A percentile compares a stretch with the other conserved stretches of the same genome.
phyloP scores from a whole-genome alignment of 2,797 vertebrate species.

The Enoplosus armatus region DNA sequence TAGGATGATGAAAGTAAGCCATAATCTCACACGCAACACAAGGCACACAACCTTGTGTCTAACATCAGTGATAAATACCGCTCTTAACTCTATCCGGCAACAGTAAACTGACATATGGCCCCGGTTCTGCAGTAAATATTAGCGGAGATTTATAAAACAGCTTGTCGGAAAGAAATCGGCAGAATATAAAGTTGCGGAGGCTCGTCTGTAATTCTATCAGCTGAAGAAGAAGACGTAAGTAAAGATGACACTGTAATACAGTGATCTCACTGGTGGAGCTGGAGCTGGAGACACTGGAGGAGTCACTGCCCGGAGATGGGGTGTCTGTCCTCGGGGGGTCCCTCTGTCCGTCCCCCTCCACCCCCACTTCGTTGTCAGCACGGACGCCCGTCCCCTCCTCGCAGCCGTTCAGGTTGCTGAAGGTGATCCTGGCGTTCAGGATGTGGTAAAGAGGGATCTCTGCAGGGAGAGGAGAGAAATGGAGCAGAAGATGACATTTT shows the following conservation, averaged over 20 bases:
- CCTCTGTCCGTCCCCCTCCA: constrained; percentile 75
- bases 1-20: constrained; percentile 25
- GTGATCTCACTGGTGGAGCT: constrained; percentile 91
- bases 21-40: constrained; percentile 8
- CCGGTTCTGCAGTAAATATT: background rate
- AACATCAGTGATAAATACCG: constrained; percentile 9
- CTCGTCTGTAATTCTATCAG: background rate
- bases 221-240: background rate
- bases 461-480: constrained; percentile 65
- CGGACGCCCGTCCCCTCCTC: constrained; percentile 86
- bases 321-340: constrained; percentile 89
- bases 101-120: background rate
- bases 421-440: constrained; percentile 97
- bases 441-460: constrained; percentile 99
- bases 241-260: background rate
- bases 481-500: background rate
- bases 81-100: constrained; percentile 13
- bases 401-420: constrained; percentile 96
- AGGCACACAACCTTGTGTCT: constrained; percentile 11
- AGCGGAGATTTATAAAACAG: constrained; percentile 10
- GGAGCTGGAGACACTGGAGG: constrained; percentile 96
- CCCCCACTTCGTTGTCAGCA: constrained; percentile 63
- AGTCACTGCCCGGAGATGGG: constrained; percentile 94
- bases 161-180: background rate
- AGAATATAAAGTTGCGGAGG: background rate